phyloP scores from a whole-genome alignment of 2,888 invertebrate species.

The Lasioglossum villosulum region DNA sequence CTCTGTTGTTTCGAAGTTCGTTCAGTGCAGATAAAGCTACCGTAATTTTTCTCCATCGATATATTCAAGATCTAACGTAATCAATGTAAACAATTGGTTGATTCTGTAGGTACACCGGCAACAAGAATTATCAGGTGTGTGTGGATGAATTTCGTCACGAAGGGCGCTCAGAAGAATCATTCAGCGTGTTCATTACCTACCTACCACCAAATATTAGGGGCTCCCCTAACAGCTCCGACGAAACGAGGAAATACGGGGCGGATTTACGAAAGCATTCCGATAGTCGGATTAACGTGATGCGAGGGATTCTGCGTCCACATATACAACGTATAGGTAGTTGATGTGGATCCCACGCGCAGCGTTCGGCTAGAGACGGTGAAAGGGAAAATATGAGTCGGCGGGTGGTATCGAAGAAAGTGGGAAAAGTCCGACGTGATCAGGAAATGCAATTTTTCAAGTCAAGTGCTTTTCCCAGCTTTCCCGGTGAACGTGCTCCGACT shows the following conservation, averaged over 20 bases:
- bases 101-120: not conserved
- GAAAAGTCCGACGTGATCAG: slow-evolving; percentile 63
- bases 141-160: not conserved
- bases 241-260: slow-evolving; percentile 19
- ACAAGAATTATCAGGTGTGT: not conserved
- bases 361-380: not conserved
- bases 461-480: slow-evolving; percentile 67
- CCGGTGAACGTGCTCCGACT: slow-evolving; percentile 66
- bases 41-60: not conserved
- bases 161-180: not conserved
- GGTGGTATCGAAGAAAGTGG: slow-evolving; percentile 11
- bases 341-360: too few species aligned
- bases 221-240: not conserved
- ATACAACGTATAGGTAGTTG: too few species aligned
- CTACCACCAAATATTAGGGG: not conserved
- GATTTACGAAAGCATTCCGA: slow-evolving; percentile 14
- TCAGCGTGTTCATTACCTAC: slow-evolving; percentile 8
- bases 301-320: not conserved
- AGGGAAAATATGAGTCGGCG: slow-evolving; percentile 32
- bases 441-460: slow-evolving; percentile 62
- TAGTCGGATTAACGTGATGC: not conserved
- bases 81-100: not conserved
- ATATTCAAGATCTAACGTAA: not conserved
- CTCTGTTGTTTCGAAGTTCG: too few species aligned
- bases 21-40: too few species aligned